Percentiles rank a stretch among this genome's conserved stretches.
Evolutionary conservation across 2,888 invertebrate species (phyloP).

Genomic region (Heteromyza rotundicornis): DNA sequence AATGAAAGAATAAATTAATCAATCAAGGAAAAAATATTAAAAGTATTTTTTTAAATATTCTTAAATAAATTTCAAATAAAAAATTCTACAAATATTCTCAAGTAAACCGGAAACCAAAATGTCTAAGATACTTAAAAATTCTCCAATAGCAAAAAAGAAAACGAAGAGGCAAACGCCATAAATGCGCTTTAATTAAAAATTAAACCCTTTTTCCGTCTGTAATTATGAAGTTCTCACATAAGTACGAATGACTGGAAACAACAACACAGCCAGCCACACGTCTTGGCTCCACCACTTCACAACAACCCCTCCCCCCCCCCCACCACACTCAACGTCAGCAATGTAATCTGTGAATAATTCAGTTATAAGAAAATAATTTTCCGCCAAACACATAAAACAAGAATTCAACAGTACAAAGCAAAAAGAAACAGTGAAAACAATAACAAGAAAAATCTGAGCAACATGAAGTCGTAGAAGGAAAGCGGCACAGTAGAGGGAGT

Average conservation of each 20-base stretch:
- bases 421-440: conserved; percentile 28
- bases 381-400: conserved; percentile 26
- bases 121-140: too few species aligned
- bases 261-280: too few species aligned
- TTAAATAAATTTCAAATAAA: too few species aligned
- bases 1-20: too few species aligned
- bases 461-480: conserved; percentile 2
- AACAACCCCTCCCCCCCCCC: background rate
- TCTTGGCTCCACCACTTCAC: background rate
- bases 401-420: conserved; percentile 14
- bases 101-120: too few species aligned
- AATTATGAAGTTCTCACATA: conserved; percentile 46
- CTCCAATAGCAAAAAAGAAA: background rate
- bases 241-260: too few species aligned
- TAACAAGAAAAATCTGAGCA: conserved; percentile 45
- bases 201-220: conserved; percentile 40
- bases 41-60: too few species aligned
- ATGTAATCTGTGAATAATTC: conserved; percentile 55
- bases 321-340: conserved; percentile 29
- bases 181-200: conserved; percentile 47
- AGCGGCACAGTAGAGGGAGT: too few species aligned
- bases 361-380: conserved; percentile 57
- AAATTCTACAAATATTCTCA: too few species aligned
- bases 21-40: too few species aligned
- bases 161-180: conserved; percentile 10